These are phyloP conservation scores for Minunthozetes semirufus DNA, from an alignment of 2,888 invertebrate species.

Conservation along the genomic window DNA sequence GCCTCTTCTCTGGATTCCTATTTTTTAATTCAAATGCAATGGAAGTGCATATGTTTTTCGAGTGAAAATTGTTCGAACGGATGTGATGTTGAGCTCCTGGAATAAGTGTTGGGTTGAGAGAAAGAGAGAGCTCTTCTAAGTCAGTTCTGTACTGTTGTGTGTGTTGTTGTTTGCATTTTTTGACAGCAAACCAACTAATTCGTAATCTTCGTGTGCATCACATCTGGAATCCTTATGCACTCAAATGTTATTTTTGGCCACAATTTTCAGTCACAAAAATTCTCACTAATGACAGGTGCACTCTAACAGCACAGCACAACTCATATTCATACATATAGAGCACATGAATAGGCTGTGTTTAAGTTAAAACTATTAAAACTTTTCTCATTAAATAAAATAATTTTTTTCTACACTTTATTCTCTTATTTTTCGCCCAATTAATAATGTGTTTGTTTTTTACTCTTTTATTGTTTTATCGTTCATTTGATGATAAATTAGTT, in stretches of 20 bases:
- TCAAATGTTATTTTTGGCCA: slow-evolving; percentile 25
- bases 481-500: slow-evolving; percentile 15
- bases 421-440: slow-evolving; percentile 5
- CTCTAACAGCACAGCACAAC: neutral
- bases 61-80: neutral
- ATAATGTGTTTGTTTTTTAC: neutral
- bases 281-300: slow-evolving; percentile 28
- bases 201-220: slow-evolving; percentile 25
- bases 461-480: neutral
- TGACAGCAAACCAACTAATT: slow-evolving; percentile 21
- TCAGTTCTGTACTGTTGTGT: neutral
- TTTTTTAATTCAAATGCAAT: neutral
- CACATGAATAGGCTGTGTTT: too few relatives aligned
- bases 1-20: neutral
- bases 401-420: neutral
- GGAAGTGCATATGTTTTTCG: neutral
- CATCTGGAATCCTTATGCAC: slow-evolving; percentile 29
- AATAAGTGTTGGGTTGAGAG: neutral
- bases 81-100: slow-evolving; percentile 9
- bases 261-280: slow-evolving; percentile 22
- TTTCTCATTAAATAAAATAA: neutral
- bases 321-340: neutral
- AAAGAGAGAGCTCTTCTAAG: neutral
- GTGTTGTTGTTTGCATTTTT: slow-evolving; percentile 26
- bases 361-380: too few relatives aligned